Percentiles rank a stretch among this genome's conserved stretches.
phyloP scores from a whole-genome alignment of 2,888 invertebrate species.

The Prenolepis imparis region DNA sequence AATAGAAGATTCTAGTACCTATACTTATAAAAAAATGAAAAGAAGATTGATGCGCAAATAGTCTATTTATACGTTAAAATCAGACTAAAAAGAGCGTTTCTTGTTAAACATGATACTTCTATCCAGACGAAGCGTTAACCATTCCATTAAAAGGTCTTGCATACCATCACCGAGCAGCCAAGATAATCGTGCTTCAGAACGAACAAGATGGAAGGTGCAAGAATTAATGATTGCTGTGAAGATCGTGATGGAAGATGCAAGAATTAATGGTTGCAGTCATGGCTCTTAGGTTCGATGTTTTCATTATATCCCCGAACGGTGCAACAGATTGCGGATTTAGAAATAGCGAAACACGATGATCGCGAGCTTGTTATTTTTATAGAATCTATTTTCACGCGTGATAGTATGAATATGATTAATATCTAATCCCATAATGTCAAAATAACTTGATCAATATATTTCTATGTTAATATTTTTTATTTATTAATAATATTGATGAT shows the following conservation, averaged over 20 bases:
- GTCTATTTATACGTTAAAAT: conserved; percentile 13
- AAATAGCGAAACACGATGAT: conserved; percentile 23
- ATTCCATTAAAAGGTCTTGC: conserved; percentile 63
- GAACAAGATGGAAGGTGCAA: conserved; percentile 57
- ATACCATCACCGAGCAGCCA: conserved; percentile 48
- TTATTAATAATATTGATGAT: not conserved
- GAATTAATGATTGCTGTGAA: conserved; percentile 61
- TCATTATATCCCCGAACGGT: conserved; percentile 52
- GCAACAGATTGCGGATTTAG: conserved; percentile 16
- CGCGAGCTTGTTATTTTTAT: conserved; percentile 5
- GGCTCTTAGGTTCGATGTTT: conserved; percentile 60
- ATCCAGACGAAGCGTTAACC: conserved; percentile 40
- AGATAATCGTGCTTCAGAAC: conserved; percentile 46
- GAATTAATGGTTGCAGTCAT: conserved; percentile 62
- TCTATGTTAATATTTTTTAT: not conserved
- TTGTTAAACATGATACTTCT: conserved; percentile 21
- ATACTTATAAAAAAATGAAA: conserved; percentile 4
- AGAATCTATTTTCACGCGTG: conserved; percentile 1
- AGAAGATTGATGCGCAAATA: not conserved
- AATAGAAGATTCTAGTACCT: not conserved
- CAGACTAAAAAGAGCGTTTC: conserved; percentile 38
- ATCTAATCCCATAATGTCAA: not conserved
- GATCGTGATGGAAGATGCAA: conserved; percentile 63
- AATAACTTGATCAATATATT: not conserved
- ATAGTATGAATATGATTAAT: conserved; percentile 37